These are phyloP conservation scores for Arothron firmamentum DNA, from an alignment of 2,113 vertebrate species.

Conservation along the genomic window DNA sequence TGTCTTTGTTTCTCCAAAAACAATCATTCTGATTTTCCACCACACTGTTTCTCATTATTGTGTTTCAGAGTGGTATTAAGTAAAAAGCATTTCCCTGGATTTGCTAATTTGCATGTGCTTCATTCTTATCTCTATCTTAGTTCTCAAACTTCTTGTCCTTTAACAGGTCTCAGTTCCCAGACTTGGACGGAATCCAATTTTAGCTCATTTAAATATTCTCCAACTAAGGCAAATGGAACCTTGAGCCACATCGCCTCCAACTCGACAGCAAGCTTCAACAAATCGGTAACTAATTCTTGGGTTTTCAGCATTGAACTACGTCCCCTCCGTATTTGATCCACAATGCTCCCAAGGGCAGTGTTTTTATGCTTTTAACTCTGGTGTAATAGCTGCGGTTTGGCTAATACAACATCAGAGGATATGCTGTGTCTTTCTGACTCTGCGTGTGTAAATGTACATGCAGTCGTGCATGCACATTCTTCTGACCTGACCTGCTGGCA, in stretches of 20 bases:
- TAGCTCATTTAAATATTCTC: constrained; percentile 58
- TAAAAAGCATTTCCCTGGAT: neutral
- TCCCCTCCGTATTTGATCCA: too few relatives aligned
- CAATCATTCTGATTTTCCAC: too few relatives aligned
- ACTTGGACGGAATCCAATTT: constrained; percentile 30
- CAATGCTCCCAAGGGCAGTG: too few relatives aligned
- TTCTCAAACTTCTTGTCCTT: constrained; percentile 11
- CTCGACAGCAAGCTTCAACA: constrained; percentile 8
- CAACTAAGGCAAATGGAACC: constrained; percentile 43
- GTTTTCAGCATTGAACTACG: too few relatives aligned
- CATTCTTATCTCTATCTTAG: neutral
- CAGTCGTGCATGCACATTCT: too few relatives aligned
- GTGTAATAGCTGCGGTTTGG: too few relatives aligned
- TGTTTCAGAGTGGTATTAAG: too few relatives aligned
- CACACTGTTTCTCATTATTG: too few relatives aligned
- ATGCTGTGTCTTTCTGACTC: neutral
- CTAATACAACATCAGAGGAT: too few relatives aligned
- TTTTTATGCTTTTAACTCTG: too few relatives aligned
- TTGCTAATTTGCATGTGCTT: neutral
- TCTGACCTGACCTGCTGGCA: constrained; percentile 24
- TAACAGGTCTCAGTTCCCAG: constrained; percentile 19
- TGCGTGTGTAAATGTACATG: too few relatives aligned
- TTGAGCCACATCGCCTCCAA: constrained; percentile 21
- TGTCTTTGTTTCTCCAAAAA: too few relatives aligned
- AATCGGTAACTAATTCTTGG: constrained; percentile 45